A percentile compares a stretch with the other conserved stretches of the same genome.
Evolutionary conservation across 2,113 vertebrate species (phyloP).

Genomic region (Ceyx cyanopectus): DNA sequence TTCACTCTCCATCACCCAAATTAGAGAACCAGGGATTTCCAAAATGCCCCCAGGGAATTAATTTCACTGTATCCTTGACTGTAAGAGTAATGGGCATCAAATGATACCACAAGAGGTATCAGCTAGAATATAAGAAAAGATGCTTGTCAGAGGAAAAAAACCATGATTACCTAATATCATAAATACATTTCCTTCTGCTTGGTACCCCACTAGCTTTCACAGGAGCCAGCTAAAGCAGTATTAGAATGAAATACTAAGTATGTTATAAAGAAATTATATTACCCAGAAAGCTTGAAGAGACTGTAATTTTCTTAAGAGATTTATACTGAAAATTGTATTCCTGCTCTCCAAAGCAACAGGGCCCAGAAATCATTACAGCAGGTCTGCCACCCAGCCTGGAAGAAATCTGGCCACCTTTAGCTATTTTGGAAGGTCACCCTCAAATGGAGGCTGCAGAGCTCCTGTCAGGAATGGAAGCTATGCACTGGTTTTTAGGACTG

Average conservation of each 20-base stretch:
- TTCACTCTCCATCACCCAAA: not conserved
- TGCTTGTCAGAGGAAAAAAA: not conserved
- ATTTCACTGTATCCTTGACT: conserved; percentile 3
- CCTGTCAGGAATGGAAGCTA: not conserved
- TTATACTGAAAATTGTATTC: not conserved
- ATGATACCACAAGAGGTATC: not conserved
- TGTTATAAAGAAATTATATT: not conserved
- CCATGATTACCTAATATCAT: not conserved
- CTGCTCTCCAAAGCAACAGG: not conserved
- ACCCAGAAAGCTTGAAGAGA: not conserved
- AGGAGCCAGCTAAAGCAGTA: not conserved
- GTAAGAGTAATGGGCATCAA: not conserved
- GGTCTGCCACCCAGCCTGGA: not conserved
- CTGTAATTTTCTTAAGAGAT: not conserved
- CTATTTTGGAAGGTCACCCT: not conserved
- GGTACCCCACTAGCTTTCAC: not conserved
- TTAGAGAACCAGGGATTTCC: not conserved
- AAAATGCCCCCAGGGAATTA: not conserved
- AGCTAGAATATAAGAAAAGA: not conserved
- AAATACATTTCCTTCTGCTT: not conserved
- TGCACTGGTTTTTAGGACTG: not conserved
- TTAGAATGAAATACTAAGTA: not conserved
- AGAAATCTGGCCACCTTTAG: not conserved
- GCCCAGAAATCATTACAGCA: not conserved
- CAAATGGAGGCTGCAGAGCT: not conserved